phyloP scores from a whole-genome alignment of 1,140 invertebrate species.

The Andricus grossulariae region DNA sequence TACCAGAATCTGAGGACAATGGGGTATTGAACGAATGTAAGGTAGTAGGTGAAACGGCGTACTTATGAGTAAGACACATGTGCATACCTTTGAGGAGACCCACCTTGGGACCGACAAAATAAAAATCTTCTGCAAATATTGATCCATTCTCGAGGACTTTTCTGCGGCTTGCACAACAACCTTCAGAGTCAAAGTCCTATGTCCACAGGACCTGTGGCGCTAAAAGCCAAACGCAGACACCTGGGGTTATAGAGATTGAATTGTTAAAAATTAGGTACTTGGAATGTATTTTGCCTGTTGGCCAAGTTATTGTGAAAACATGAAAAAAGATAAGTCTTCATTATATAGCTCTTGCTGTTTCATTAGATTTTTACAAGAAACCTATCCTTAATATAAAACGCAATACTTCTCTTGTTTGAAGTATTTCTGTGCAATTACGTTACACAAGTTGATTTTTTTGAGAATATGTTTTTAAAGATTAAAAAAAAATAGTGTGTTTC shows the following conservation, averaged over 20 bases:
- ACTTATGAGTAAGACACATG: slow-evolving; percentile 41
- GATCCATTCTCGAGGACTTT: slow-evolving; percentile 42
- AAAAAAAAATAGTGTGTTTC: no score
- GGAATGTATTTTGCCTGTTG: no score
- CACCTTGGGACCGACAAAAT: slow-evolving; percentile 44
- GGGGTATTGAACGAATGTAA: slow-evolving; percentile 55
- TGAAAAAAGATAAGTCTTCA: no score
- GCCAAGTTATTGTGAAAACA: no score
- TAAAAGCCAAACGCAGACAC: not conserved
- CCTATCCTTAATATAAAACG: no score
- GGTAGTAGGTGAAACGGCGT: slow-evolving; percentile 53
- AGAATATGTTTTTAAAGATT: no score
- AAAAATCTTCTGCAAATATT: slow-evolving; percentile 65
- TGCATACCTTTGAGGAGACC: slow-evolving; percentile 40
- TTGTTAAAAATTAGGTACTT: not conserved
- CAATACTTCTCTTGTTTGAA: no score
- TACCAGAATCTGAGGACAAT: slow-evolving; percentile 42
- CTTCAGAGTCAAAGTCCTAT: slow-evolving; percentile 25
- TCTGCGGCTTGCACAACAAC: slow-evolving; percentile 1
- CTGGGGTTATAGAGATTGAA: no score
- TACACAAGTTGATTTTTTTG: no score
- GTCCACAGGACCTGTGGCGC: slow-evolving; percentile 8
- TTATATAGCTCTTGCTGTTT: no score
- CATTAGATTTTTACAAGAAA: no score
- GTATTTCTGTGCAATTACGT: no score